Evolutionary conservation across 2,888 invertebrate genomes (phyloP), one percentile per base, ranked within the genome.

Genomic region (Caenorhabditis wallacei): DNA sequence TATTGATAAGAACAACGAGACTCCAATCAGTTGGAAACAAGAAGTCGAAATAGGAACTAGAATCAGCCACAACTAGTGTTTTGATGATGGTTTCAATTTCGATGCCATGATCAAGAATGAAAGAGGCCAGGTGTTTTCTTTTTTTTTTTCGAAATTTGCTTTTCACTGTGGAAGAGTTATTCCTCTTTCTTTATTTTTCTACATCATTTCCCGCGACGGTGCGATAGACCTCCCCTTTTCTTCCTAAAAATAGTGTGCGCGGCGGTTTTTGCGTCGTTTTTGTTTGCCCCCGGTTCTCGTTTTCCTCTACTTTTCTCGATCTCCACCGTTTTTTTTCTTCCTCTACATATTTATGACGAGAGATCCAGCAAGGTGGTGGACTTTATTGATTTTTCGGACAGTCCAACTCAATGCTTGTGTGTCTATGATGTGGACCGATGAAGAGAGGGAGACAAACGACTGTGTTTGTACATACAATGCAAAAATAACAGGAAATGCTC

Each of bases 381-480:
- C n/a, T n/a, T 24, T 78, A 78, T 78, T 69, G 78, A 78, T 78
- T 78, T 78, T 78, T 78, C 69, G 78, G 78, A 78, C 78, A 69
- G 69, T 69, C 46, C 69, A 40, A 66, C 18, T 26, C 46, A 46
- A 46, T 68, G 68, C 59, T 59, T 78, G 26, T 78, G 53, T 72
- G 35, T 59, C 35, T 59, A 46, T 76, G 76, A 53, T 76, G 76
- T 68, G 69, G 40, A 30, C 30, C 8, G 30, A 63, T n/a, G 30
- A 30, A 61, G 22, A 20, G 20, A 40, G 74, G 40, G 64, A 43
- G 63, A 46, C 63, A 43, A n/a, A n/a, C n/a, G 57, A 30, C 40
- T 26, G 18, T 48, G 59, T 22, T 69, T 69, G 78, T 78, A 69
- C 68, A 76, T 69, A 76, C 76, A 59, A 68, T 76, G 59, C 69